Percentiles rank a stretch among this genome's conserved stretches.
phyloP scores from a whole-genome alignment of 2,113 vertebrate genomes.

The Petrocephalus zakoni region DNA sequence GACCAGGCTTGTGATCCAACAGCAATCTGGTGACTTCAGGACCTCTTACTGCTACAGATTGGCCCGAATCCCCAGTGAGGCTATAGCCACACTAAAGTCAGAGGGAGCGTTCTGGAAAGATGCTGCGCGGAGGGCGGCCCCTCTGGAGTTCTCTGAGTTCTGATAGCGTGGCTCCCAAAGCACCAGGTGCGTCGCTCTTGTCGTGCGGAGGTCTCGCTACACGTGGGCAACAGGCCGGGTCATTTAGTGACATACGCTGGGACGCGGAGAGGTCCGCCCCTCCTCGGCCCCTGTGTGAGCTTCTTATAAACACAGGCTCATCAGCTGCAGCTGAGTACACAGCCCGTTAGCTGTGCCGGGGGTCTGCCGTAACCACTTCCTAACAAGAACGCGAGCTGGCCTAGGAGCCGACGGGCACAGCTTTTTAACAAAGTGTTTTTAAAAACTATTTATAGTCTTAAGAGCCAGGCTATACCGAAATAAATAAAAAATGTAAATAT shows the following conservation, averaged over 20 bases:
- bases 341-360: neutral
- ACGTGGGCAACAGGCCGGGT: neutral
- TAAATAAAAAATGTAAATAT: conserved; percentile 1
- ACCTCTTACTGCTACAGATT: neutral
- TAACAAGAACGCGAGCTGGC: neutral
- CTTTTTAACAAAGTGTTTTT: neutral
- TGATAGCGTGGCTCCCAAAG: neutral
- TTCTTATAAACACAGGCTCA: neutral
- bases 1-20: conserved; percentile 52
- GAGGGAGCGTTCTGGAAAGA: neutral
- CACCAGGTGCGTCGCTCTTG: neutral
- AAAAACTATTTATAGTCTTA: neutral
- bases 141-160: neutral
- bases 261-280: neutral
- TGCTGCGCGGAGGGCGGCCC: neutral
- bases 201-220: neutral
- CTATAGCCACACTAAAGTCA: neutral
- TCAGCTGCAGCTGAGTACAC: neutral
- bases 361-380: neutral
- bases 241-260: neutral
- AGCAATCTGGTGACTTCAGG: conserved; percentile 16
- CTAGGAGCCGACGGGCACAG: too few relatives aligned
- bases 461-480: neutral
- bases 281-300: neutral
- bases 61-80: neutral